Base-by-base conservation (phyloP, 2,797 vertebrate genomes). In the Sciurus carolinensis region DNA sequence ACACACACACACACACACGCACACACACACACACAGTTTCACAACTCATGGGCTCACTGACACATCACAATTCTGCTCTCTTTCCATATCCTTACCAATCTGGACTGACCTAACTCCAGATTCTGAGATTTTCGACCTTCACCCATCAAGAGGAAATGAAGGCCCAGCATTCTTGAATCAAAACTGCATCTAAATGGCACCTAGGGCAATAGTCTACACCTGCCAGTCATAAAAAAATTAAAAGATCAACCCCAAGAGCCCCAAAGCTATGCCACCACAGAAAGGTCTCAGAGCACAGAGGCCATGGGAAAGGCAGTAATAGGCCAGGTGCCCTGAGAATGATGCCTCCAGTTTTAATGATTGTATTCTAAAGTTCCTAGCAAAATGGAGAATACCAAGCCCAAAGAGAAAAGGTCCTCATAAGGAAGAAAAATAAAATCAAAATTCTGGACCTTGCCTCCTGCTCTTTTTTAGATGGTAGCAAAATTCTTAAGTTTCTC, bases 401-500 rank as follows among this genome's bases (percentile, higher is more conserved):
- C 42, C 67, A 87, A 72, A 85, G 13, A 72, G 7, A 10, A 69
- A 39, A 66, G 1, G 3, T 69, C 67, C 62, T 42, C 20, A 30
- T 0, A 54, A 20, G 87, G 67, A 72, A 92, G 9, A 57, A 28
- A 12, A 89, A 17, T 36, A 62, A 69, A 62, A 62, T 24, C 36
- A 75, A 75, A 66, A 79, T 47, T 44, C 77, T 76, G 15, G 28
- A 28, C 17, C 71, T 26, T 17, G 87, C 3, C 91, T 75, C 39
- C 75, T 77, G 28, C 30, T 87, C 39, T 67, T 72, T 57, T 87
- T 95, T 83, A 83, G n/a, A 67, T 0, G 85, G 71, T 2, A 80
- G 76, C 14, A 64, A 85, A 88, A 73, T 67, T 50, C 52, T 64
- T 54, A 91, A 92, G 18, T 33, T 95, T 75, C 62, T 69, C 75